Conservation (phyloP, 35 echinoderm and acorn worm genomes). For the Lytechinus pictus region DNA sequence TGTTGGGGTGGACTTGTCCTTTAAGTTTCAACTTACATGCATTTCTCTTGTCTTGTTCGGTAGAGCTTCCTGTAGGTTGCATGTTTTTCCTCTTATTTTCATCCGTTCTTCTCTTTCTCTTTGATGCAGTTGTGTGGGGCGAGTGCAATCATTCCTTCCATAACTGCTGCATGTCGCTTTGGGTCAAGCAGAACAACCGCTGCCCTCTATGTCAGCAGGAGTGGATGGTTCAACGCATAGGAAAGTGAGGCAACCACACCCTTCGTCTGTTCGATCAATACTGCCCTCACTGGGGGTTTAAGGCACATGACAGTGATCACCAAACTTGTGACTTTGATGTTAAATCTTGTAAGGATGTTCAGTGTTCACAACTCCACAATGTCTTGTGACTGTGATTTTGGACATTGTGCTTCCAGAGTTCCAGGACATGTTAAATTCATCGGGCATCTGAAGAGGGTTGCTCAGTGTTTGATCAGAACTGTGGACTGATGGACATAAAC, state of each 20-base stretch:
- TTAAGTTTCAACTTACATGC: no score
- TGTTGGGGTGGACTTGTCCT: no score
- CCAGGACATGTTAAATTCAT: no score
- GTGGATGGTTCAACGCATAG: conserved; percentile 97
- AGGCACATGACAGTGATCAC: conserved; percentile 75
- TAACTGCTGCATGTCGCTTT: conserved; percentile 98
- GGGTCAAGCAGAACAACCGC: conserved; percentile 99
- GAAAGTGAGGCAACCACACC: conserved; percentile 58
- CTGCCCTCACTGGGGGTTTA: conserved; percentile 93
- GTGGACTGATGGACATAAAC: no score
- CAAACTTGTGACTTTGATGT: not conserved
- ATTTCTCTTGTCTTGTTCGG: no score
- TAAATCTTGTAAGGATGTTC: no score
- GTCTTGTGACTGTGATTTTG: no score
- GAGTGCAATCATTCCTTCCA: conserved; percentile 99
- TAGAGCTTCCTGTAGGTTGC: not conserved
- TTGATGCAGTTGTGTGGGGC: conserved; percentile 94
- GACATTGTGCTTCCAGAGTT: no score
- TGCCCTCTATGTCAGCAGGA: conserved; percentile 97
- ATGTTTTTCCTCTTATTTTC: not conserved
- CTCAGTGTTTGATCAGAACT: no score
- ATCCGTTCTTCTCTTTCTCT: conserved; percentile 17
- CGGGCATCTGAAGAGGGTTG: no score
- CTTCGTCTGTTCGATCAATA: not conserved
- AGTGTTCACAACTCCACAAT: no score